Evolutionary conservation across 2,888 invertebrate genomes (phyloP).

Genomic region (Prosopocoilus inquinatus): DNA sequence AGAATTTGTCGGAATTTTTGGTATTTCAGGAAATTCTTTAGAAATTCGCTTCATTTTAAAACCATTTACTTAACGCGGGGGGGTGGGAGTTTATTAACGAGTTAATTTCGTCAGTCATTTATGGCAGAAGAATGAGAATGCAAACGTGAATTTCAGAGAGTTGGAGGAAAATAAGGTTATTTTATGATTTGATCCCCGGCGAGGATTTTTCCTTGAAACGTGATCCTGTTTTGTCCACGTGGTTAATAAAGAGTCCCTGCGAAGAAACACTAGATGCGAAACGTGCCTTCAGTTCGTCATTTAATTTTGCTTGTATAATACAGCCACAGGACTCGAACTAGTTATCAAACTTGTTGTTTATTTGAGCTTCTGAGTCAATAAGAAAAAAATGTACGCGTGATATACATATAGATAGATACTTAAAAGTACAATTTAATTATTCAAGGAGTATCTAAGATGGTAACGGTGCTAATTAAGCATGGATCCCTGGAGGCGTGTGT

Average conservation of each 20-base stretch:
- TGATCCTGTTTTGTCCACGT: background rate
- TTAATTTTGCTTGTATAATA: background rate
- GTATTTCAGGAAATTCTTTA: no score
- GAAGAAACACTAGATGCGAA: slow-evolving; percentile 1
- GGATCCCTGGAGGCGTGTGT: slow-evolving; percentile 44
- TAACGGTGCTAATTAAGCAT: slow-evolving; percentile 45
- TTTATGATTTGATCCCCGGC: background rate
- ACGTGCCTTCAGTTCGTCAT: background rate
- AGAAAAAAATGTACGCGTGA: slow-evolving; percentile 11
- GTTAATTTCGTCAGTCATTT: no score
- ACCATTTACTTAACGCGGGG: no score
- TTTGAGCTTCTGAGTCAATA: background rate
- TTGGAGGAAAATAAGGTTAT: background rate
- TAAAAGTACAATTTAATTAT: slow-evolving; percentile 42
- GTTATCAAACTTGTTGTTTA: background rate
- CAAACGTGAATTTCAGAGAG: no score
- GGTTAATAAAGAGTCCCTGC: slow-evolving; percentile 3
- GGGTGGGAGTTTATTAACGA: no score
- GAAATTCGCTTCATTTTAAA: no score
- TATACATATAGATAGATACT: slow-evolving; percentile 35
- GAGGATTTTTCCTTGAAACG: background rate
- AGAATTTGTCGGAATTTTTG: no score
- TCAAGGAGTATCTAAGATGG: slow-evolving; percentile 45
- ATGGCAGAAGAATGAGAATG: no score
- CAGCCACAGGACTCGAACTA: background rate